Conservation (phyloP, 2,888 invertebrate genomes). For the Cenopis cana region DNA sequence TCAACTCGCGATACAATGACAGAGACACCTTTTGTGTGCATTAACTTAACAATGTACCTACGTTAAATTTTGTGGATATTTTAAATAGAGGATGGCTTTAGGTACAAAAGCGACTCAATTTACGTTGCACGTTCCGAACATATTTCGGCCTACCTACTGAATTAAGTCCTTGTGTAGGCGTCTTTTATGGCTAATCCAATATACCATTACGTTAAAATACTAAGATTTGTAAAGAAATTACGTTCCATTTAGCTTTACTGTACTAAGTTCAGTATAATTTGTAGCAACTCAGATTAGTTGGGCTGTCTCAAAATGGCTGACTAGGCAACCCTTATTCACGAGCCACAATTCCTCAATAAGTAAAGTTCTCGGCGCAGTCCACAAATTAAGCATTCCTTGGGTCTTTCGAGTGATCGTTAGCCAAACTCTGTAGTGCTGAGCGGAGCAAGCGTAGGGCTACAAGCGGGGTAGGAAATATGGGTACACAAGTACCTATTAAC, state of each 20-base stretch:
- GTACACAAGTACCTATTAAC: no score
- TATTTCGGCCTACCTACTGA: no score
- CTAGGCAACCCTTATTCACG: slow-evolving; percentile 9
- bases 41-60: no score
- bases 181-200: neutral
- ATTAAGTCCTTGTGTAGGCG: no score
- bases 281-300: neutral
- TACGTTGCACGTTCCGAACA: no score
- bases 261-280: neutral
- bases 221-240: neutral
- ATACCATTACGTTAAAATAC: neutral
- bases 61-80: no score
- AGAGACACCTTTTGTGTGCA: no score
- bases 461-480: slow-evolving; percentile 1
- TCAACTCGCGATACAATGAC: no score
- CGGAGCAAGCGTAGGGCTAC: slow-evolving; percentile 18
- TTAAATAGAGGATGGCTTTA: no score
- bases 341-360: slow-evolving; percentile 38
- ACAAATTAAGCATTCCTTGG: slow-evolving; percentile 44
- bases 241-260: neutral
- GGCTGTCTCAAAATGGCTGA: slow-evolving; percentile 11
- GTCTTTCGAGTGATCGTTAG: slow-evolving; percentile 45
- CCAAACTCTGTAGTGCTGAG: slow-evolving; percentile 30
- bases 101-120: no score
- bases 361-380: slow-evolving; percentile 40